These are phyloP conservation scores for Caretta caretta DNA, from an alignment of 2,113 vertebrate genomes.

Conservation along the genomic window DNA sequence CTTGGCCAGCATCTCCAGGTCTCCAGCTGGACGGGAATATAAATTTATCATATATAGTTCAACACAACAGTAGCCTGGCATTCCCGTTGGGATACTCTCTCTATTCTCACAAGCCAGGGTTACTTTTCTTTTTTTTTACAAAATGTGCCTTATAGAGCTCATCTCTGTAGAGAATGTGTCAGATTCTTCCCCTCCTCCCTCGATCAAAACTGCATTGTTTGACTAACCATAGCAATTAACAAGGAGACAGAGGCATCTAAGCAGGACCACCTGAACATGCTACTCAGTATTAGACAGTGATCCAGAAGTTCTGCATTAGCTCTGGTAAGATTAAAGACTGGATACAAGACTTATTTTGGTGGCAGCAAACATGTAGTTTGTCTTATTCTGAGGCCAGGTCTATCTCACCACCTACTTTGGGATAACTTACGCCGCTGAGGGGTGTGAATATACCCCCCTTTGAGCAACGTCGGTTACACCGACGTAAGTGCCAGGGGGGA, in stretches of 20 bases:
- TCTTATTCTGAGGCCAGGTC: not conserved
- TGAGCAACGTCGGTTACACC: too few species aligned
- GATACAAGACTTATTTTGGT: not conserved
- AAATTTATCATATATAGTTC: not conserved
- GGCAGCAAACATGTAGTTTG: not conserved
- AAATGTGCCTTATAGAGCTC: too few species aligned
- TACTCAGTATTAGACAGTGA: not conserved
- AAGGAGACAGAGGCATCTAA: not conserved
- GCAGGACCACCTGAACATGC: not conserved
- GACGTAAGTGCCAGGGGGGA: too few species aligned
- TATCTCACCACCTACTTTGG: too few species aligned
- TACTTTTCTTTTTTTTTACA: not conserved
- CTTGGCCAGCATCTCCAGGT: not conserved
- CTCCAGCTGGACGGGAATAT: not conserved
- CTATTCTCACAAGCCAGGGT: not conserved
- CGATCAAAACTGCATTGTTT: not conserved
- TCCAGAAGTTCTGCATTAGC: not conserved
- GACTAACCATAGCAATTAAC: not conserved
- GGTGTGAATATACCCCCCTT: too few species aligned
- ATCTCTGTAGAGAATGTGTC: too few species aligned
- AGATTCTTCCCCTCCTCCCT: not conserved
- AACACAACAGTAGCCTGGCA: not conserved
- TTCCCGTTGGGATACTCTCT: not conserved
- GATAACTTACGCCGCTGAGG: too few species aligned
- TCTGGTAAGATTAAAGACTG: not conserved